Evolutionary conservation across 1,140 invertebrate species (phyloP).

Genomic region (Anastrepha ludens): DNA sequence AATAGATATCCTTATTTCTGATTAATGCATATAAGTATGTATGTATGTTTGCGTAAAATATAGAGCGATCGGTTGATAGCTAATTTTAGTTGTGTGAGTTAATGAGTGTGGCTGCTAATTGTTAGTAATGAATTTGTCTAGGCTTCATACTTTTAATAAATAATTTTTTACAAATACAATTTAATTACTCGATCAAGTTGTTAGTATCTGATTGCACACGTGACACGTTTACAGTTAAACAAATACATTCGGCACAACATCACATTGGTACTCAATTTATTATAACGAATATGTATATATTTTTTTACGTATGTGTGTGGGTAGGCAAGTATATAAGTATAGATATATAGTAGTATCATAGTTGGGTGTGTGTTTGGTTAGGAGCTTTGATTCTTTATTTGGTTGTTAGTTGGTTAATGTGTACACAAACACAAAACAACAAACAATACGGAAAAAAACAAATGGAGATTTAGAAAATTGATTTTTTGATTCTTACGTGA

Average conservation of each 20-base stretch:
- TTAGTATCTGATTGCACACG: constrained; percentile 23
- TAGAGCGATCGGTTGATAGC: background rate
- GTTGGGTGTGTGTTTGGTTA: background rate
- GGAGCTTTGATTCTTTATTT: background rate
- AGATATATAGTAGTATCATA: background rate
- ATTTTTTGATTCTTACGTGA: constrained; percentile 82
- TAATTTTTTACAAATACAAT: background rate
- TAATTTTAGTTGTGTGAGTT: background rate
- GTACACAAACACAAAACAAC: constrained; percentile 38
- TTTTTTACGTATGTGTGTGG: background rate
- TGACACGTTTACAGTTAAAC: constrained; percentile 24
- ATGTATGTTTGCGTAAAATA: background rate
- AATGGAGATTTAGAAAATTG: constrained; percentile 37
- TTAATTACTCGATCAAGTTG: background rate
- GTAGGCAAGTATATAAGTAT: background rate
- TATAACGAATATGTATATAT: background rate
- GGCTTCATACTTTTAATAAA: constrained; percentile 12
- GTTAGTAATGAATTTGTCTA: constrained; percentile 28
- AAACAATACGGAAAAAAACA: constrained; percentile 39
- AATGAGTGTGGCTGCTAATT: constrained; percentile 9
- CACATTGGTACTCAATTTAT: background rate
- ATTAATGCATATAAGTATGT: no score
- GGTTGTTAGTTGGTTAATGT: constrained; percentile 20
- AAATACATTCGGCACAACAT: constrained; percentile 12
- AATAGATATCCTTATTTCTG: no score